phyloP scores from a whole-genome alignment of 2,888 invertebrate genomes.

The Iselma pallidipennis region DNA sequence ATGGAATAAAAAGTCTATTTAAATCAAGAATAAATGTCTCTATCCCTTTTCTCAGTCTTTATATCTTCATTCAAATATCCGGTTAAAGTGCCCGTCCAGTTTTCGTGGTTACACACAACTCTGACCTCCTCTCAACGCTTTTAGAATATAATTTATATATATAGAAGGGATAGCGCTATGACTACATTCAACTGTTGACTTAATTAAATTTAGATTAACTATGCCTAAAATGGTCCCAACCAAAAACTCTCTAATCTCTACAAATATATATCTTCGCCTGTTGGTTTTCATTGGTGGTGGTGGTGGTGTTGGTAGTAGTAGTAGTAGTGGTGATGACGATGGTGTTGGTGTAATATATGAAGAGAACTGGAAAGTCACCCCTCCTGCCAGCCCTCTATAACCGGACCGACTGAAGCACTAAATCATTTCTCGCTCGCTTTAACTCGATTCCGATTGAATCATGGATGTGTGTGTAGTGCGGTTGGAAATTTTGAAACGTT shows the following conservation, averaged over 20 bases:
- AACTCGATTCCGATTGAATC: conserved; percentile 51
- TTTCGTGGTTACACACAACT: neutral
- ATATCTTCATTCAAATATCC: neutral
- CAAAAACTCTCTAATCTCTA: conserved; percentile 42
- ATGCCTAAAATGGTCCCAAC: conserved; percentile 35
- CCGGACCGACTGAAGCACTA: conserved; percentile 30
- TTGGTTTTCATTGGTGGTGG: neutral
- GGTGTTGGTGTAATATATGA: conserved; percentile 24
- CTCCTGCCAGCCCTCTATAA: neutral
- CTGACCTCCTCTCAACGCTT: conserved; percentile 13
- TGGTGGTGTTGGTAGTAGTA: neutral
- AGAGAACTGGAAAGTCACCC: conserved; percentile 5
- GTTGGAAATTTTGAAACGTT: conserved; percentile 43
- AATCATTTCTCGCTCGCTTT: conserved; percentile 50
- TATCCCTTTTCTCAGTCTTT: too few species aligned
- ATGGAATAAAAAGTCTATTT: neutral
- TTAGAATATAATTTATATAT: conserved; percentile 22
- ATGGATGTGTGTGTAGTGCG: conserved; percentile 37
- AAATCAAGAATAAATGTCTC: conserved; percentile 1
- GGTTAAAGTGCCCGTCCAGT: neutral
- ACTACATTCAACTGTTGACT: conserved; percentile 35
- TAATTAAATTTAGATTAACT: conserved; percentile 48
- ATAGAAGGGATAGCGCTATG: neutral
- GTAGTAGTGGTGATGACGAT: too few species aligned
- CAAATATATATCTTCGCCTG: conserved; percentile 36